A percentile compares a stretch with the other conserved stretches of the same genome.
Conservation (phyloP, 2,888 invertebrate genomes). For the Tenthredo scrophulariae region DNA sequence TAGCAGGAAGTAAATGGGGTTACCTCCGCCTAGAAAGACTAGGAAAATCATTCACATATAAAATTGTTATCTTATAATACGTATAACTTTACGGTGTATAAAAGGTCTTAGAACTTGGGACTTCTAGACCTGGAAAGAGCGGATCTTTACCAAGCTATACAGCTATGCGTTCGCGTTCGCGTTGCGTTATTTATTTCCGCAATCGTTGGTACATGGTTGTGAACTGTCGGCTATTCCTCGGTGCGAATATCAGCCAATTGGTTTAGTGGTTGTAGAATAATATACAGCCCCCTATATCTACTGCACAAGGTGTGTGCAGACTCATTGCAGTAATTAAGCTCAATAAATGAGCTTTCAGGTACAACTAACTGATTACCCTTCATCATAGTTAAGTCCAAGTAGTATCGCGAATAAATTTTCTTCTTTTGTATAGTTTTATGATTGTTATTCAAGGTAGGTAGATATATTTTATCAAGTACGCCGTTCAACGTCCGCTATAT, state of each 20-base stretch:
- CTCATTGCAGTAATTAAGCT: constrained; percentile 33
- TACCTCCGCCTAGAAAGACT: not conserved
- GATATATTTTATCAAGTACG: not conserved
- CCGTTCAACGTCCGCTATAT: not conserved
- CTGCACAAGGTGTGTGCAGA: not conserved
- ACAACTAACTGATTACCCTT: constrained; percentile 18
- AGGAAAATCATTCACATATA: constrained; percentile 20
- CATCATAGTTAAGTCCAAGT: not conserved
- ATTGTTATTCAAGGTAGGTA: constrained; percentile 20
- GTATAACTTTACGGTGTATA: not conserved
- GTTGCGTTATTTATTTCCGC: not conserved
- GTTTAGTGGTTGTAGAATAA: constrained; percentile 14
- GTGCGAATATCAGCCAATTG: constrained; percentile 5
- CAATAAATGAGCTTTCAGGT: constrained; percentile 32
- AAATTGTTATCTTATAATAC: constrained; percentile 25
- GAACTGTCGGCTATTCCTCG: not conserved
- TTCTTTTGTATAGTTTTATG: constrained; percentile 7
- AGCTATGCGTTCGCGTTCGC: no score
- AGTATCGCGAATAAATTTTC: not conserved
- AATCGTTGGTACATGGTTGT: constrained; percentile 34
- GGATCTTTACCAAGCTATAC: not conserved
- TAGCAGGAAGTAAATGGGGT: not conserved
- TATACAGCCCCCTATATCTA: not conserved
- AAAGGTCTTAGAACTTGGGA: constrained; percentile 10
- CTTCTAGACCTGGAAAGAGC: not conserved